Base-by-base conservation (phyloP, 2,888 invertebrate genomes). In the Machimus rusticus region DNA sequence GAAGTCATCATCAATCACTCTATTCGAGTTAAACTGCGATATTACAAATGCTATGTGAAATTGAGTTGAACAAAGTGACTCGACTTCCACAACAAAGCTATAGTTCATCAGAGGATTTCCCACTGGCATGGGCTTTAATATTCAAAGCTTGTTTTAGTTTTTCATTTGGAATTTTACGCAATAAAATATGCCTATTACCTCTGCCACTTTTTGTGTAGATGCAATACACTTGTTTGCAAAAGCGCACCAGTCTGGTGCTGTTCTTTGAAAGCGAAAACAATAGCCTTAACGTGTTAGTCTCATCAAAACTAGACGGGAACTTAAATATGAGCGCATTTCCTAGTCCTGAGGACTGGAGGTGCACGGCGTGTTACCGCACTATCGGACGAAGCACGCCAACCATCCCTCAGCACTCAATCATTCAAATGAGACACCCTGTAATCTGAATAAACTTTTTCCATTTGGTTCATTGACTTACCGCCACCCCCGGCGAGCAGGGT, bases 401-500 rank as follows among this genome's bases (percentile, higher is more conserved):
- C 66, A 28, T 12, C 66, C 66, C 66, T 12, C 66, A 66, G 74
- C 14, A 37, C 39, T 28, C 84, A 57, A 57, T 74, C 84, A 57
- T 23, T 39, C 66, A 39, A 84, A 84, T 66, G 39, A 66, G 39
- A 84, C 74, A 86, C 74, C 46, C 46, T 86, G 46, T 46, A 86
- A 86, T 86, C 34, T 86, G 74, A 57, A 76, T 57, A 86, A 74
- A 86, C 39, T 43, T 74, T 74, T 43, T 28, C 82, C 86, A 66
- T 81, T 78, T 74, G 78, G 86, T 74, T 86, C 82, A 46, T 87
- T 87, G 74, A 87, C 87, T 87, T 78, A 82, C 87, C 87, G 57
- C 78, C 84, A 87, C 89, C 89, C 77, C 89, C 92, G 46, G 91
- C 91, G 88, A 94, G 92, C 81, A 95, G 95, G 9, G 95, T 94